These are phyloP conservation scores for Borostomias antarcticus DNA, from an alignment of 2,797 vertebrate genomes.

Conservation along the genomic window DNA sequence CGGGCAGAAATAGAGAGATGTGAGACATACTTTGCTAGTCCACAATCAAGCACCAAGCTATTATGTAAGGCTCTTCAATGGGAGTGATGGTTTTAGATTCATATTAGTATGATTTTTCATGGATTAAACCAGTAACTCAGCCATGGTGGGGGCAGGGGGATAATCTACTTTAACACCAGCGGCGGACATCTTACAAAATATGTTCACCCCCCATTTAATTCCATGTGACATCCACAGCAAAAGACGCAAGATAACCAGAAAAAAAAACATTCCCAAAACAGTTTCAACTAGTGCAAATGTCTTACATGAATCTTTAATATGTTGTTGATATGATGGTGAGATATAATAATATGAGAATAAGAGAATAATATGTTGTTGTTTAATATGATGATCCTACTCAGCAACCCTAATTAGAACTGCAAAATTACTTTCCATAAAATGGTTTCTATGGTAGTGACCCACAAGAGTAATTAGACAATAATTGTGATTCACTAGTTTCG, in stretches of 20 bases:
- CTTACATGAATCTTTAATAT: constrained; percentile 78
- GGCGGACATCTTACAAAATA: constrained; percentile 68
- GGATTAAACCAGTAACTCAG: constrained; percentile 55
- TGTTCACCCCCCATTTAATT: constrained; percentile 60
- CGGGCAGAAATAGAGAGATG: constrained; percentile 46
- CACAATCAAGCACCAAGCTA: constrained; percentile 42
- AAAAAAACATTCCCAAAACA: constrained; percentile 73
- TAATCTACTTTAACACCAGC: constrained; percentile 59
- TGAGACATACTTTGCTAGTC: constrained; percentile 51
- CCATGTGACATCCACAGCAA: constrained; percentile 66
- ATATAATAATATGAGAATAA: too few species aligned
- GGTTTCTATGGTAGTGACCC: constrained; percentile 63
- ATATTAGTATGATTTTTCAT: constrained; percentile 30
- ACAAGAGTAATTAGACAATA: constrained; percentile 74
- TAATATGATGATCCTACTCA: constrained; percentile 74
- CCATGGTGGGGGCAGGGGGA: constrained; percentile 41
- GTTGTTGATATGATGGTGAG: too few species aligned
- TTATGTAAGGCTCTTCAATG: constrained; percentile 24
- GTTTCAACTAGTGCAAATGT: constrained; percentile 78
- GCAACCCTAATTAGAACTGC: constrained; percentile 76
- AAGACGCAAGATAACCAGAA: constrained; percentile 65
- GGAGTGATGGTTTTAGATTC: not conserved
- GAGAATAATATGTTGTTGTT: too few species aligned
- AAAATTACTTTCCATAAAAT: constrained; percentile 70
- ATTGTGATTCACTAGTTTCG: constrained; percentile 72